Conservation (phyloP, 2,113 vertebrate species). For the Dascyllus trimaculatus region DNA sequence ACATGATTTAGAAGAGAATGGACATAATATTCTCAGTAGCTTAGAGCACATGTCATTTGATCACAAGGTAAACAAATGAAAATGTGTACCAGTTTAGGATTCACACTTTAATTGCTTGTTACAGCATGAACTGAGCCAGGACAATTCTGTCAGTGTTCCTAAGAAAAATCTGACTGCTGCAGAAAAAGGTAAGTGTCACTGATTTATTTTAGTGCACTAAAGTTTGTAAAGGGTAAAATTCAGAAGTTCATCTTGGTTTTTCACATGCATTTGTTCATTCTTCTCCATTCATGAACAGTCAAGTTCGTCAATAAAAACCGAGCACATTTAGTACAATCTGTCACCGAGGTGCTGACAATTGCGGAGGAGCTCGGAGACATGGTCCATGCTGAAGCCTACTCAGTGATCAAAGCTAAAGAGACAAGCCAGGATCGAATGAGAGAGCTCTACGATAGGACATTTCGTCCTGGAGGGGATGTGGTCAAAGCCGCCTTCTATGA, state of each 20-base stretch:
- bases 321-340: accelerated
- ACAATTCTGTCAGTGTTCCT: not conserved
- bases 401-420: accelerated
- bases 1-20: not conserved
- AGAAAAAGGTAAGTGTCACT: conserved; percentile 55
- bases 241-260: not conserved
- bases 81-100: not conserved
- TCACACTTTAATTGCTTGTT: not conserved
- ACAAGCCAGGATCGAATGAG: conserved; percentile 9
- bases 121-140: not conserved
- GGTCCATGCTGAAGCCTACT: conserved; percentile 49
- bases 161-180: not conserved
- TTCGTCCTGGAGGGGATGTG: not conserved
- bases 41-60: not conserved
- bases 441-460: accelerated
- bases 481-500: conserved; percentile 72
- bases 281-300: conserved; percentile 34
- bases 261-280: not conserved
- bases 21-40: no score
- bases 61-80: not conserved
- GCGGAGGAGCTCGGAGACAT: conserved; percentile 32
- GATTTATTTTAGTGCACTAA: not conserved
- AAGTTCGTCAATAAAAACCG: conserved; percentile 48
- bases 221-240: not conserved
- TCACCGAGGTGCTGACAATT: conserved; percentile 36